Evolutionary conservation across 2,797 vertebrate species (phyloP), one percentile per base, ranked within the genome.

Genomic region (Microctenopoma lineatum): DNA sequence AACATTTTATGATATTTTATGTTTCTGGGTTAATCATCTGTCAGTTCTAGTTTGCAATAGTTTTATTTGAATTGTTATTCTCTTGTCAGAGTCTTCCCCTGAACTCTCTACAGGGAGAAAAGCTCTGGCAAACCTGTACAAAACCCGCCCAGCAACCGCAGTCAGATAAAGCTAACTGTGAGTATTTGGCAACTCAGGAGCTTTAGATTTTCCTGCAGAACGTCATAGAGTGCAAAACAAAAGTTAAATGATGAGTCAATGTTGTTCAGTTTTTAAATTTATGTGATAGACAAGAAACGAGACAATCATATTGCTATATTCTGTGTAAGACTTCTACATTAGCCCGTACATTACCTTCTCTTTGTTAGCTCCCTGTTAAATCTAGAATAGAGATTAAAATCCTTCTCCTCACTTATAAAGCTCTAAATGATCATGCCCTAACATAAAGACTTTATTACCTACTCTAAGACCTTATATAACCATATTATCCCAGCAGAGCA

Each of bases 141-240:
- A 3, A 6, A 44, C 8, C 8, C 25, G n/a, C 27, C 36, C 15
- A 7, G 7, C 18, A 48, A 44, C 21, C 1, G 39, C 39, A 18
- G 34, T 7, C 44, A 45, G 55, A 39, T 12, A 65, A 15, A 14
- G 38, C 39, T 18, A 53, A 47, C 32, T 34, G 11, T 45, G 10
- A 54, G 18, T 4, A 27, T 8, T n/a, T n/a, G 27, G 46, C 56
- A 60, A 56, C 50, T 45, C 18, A 54, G 42, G 48, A 54, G 32
- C 39, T 7, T 2, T 26, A 21, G 0, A 36, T 15, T 50, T 50
- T 4, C 8, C 8, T 12, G 3, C 36, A 38, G 36, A 11, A 38
- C 10, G 4, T 26, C 7, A 18, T 34, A 34, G 7, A 21, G 15
- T 64, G 54, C 15, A 21, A 21, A 21, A 21, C 21, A 21, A 21